A percentile compares a stretch with the other conserved stretches of the same genome.
phyloP scores from a whole-genome alignment of 2,797 vertebrate species.

The Spea hammondii region DNA sequence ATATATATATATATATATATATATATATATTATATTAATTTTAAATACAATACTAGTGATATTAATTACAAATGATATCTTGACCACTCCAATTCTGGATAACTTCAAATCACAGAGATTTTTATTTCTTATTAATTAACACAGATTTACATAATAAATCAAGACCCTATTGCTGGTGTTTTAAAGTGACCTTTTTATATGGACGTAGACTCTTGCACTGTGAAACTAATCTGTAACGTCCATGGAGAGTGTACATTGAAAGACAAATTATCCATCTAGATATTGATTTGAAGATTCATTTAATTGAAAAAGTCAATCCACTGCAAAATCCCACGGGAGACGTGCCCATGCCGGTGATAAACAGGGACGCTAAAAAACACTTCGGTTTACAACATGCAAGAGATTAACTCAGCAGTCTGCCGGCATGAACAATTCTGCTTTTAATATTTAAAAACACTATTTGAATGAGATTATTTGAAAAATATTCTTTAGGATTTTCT shows the following conservation, averaged over 20 bases:
- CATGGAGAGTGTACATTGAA: slow-evolving; percentile 41
- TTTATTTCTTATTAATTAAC: not conserved
- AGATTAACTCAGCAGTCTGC: slow-evolving; percentile 16
- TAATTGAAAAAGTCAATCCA: slow-evolving; percentile 51
- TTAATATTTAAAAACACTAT: not conserved
- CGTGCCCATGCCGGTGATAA: slow-evolving; percentile 36
- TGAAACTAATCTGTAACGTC: slow-evolving; percentile 44
- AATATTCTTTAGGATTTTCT: no score
- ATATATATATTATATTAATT: no score
- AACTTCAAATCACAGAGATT: not conserved
- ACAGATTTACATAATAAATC: slow-evolving; percentile 29
- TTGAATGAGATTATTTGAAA: no score
- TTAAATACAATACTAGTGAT: no score
- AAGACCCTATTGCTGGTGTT: slow-evolving; percentile 12
- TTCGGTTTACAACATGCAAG: slow-evolving; percentile 34
- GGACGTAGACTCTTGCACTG: slow-evolving; percentile 3
- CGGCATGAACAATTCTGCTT: not conserved
- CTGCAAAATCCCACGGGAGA: slow-evolving; percentile 42
- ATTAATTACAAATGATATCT: not conserved
- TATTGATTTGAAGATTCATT: slow-evolving; percentile 51
- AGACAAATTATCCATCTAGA: slow-evolving; percentile 50
- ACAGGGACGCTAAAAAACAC: slow-evolving; percentile 38
- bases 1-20: no score
- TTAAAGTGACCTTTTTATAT: slow-evolving; percentile 43
- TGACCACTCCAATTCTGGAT: not conserved